Percentiles rank a stretch among this genome's conserved stretches.
Evolutionary conservation across 53 echinoderm and acorn worm genomes (phyloP).

Genomic region (Hippasteria phrygiana): DNA sequence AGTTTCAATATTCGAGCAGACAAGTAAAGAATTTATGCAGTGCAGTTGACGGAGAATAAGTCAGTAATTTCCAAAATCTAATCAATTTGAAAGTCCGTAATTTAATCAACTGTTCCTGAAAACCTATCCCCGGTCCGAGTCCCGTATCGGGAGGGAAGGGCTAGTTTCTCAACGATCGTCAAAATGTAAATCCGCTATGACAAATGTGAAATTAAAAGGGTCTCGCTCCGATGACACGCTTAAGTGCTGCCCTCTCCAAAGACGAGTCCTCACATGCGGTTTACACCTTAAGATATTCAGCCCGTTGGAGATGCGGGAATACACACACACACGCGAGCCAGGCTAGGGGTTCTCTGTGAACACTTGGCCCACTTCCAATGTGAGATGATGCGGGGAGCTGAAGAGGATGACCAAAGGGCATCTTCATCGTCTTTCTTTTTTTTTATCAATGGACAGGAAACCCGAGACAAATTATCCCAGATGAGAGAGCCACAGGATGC

Average conservation of each 20-base stretch:
- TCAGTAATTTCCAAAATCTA: slow-evolving; percentile 1
- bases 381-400: slow-evolving; percentile 37
- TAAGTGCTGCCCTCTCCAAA: slow-evolving; percentile 50
- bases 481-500: background rate
- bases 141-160: background rate
- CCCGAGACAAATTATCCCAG: slow-evolving; percentile 65
- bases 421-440: background rate
- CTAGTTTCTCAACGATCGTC: slow-evolving; percentile 36
- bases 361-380: slow-evolving; percentile 62
- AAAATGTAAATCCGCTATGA: slow-evolving; percentile 55
- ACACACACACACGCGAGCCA: slow-evolving; percentile 6
- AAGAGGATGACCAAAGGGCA: slow-evolving; percentile 41
- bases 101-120: slow-evolving; percentile 33
- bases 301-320: background rate
- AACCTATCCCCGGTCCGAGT: slow-evolving; percentile 16
- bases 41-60: background rate
- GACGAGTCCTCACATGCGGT: background rate
- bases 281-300: slow-evolving; percentile 52
- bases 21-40: background rate
- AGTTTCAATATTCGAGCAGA: background rate
- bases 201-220: slow-evolving; percentile 63
- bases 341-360: no score
- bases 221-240: slow-evolving; percentile 62
- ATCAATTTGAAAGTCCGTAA: slow-evolving; percentile 43
- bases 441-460: slow-evolving; percentile 53